Base-by-base conservation (phyloP, 1,140 invertebrate species). In the Drosophila ohnishii region DNA sequence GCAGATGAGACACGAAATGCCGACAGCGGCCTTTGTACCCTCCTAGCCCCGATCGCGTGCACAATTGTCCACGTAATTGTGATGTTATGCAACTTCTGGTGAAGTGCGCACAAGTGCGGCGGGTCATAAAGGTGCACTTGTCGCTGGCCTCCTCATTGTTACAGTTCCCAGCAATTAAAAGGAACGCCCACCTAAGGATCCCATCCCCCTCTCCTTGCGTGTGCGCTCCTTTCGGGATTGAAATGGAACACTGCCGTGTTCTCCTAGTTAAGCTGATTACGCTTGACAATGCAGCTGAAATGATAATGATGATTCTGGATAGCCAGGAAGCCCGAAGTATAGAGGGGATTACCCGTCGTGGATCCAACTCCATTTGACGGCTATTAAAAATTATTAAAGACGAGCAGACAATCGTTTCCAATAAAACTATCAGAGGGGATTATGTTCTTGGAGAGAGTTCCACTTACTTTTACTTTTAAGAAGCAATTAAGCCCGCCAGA, bases 241-340 rank as follows among this genome's bases (percentile, higher is more conserved):
- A 48, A 44, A 39, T 47, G 42, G 34, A 62, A 25, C 51, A 34
- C 59, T 72, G 50, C 59, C 58, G 42, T 80, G 42, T 80, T 74
- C 78, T 77, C 61, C 64, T 75, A 59, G 75, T 42, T 87, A 85
- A 85, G 82, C 82, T 85, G 83, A 87, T 85, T 85, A 81, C 13
- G 4, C n/a, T 51, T 55, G 73, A 75, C 44, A 63, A 58, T 60
- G 77, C 77, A 76, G 48, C 60, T 80, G 78, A 75, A 80, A 80
- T 58, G 50, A 75, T 75, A 75, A 61, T 65, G 40, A 61, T 57
- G 60, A 11, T 16, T 19, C n/a, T 19, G 67, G 34, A 28, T 44
- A 30, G n/a, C 28, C 1, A 30, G 45, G 14, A 9, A 11, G 5
- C 25, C 22, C 25, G 4, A 9, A 13, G 16, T 19, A 51, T 25